Evolutionary conservation across 2,113 vertebrate species (phyloP).

Genomic region (Hippocampus comes): DNA sequence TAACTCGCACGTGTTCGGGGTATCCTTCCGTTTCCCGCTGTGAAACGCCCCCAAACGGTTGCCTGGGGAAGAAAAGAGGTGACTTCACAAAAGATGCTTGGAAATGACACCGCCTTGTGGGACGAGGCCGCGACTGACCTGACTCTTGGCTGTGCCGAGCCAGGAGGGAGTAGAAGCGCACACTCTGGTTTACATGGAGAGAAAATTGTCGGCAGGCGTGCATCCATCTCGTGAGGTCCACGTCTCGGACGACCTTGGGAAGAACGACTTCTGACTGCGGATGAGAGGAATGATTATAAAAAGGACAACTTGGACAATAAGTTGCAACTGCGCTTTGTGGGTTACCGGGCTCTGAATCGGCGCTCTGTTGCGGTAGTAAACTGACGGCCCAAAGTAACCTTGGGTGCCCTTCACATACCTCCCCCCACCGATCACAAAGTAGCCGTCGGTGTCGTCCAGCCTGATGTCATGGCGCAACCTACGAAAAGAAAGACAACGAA

Average conservation of each 20-base stretch:
- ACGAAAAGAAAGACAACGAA: too few species aligned
- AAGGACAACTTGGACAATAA: not conserved
- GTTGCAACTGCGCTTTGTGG: not conserved
- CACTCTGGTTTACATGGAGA: slow-evolving; percentile 50
- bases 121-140: slow-evolving; percentile 44
- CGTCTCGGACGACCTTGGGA: slow-evolving; percentile 49
- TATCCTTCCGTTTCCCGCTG: slow-evolving; percentile 24
- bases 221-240: slow-evolving; percentile 69
- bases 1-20: slow-evolving; percentile 37
- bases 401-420: slow-evolving; percentile 60
- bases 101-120: slow-evolving; percentile 43
- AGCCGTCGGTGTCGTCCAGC: slow-evolving; percentile 13
- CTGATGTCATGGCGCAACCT: not conserved
- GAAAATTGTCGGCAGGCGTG: slow-evolving; percentile 61
- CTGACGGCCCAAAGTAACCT: slow-evolving; percentile 73
- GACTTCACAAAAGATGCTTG: not conserved
- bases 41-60: slow-evolving; percentile 53
- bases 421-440: slow-evolving; percentile 75
- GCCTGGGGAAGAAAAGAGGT: slow-evolving; percentile 37
- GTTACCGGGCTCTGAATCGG: slow-evolving; percentile 47
- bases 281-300: not conserved
- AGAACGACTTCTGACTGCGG: slow-evolving; percentile 51
- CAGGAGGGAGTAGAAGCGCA: slow-evolving; percentile 34
- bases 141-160: slow-evolving; percentile 14
- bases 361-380: slow-evolving; percentile 65